Evolutionary conservation across 2,888 invertebrate species (phyloP).

Genomic region (Scrobipalpa costella): DNA sequence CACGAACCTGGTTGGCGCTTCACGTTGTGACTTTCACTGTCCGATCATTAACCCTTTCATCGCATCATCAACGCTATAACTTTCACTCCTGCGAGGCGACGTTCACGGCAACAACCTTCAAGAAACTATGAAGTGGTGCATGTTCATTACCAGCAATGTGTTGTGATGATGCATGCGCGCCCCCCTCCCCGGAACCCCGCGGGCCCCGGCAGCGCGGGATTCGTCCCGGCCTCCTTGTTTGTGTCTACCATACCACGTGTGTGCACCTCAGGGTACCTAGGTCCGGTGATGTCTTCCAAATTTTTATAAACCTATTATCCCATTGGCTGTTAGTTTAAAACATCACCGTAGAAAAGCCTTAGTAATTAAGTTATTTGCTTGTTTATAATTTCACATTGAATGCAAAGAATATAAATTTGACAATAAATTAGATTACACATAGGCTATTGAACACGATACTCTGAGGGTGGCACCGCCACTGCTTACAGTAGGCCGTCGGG

Average conservation of each 20-base stretch:
- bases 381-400: not conserved
- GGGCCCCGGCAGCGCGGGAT: not conserved
- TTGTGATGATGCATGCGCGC: constrained; percentile 55
- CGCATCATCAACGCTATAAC: constrained; percentile 58
- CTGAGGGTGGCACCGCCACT: constrained; percentile 15
- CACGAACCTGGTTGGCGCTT: constrained; percentile 66
- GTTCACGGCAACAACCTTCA: constrained; percentile 49
- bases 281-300: constrained; percentile 38
- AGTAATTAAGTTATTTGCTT: not conserved
- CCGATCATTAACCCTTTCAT: constrained; percentile 62
- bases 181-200: constrained; percentile 34
- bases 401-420: not conserved
- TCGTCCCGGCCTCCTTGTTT: constrained; percentile 29
- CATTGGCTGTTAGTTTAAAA: constrained; percentile 34
- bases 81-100: constrained; percentile 51
- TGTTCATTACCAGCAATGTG: constrained; percentile 53
- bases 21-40: constrained; percentile 52
- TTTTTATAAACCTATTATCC: constrained; percentile 27
- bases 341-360: not conserved
- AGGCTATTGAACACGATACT: constrained; percentile 13
- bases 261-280: constrained; percentile 27
- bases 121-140: constrained; percentile 60
- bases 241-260: constrained; percentile 20
- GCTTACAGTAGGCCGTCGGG: constrained; percentile 12
- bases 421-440: constrained; percentile 1